Base-by-base conservation (phyloP, 2,113 vertebrate genomes). In the Butastur rufipennis region DNA sequence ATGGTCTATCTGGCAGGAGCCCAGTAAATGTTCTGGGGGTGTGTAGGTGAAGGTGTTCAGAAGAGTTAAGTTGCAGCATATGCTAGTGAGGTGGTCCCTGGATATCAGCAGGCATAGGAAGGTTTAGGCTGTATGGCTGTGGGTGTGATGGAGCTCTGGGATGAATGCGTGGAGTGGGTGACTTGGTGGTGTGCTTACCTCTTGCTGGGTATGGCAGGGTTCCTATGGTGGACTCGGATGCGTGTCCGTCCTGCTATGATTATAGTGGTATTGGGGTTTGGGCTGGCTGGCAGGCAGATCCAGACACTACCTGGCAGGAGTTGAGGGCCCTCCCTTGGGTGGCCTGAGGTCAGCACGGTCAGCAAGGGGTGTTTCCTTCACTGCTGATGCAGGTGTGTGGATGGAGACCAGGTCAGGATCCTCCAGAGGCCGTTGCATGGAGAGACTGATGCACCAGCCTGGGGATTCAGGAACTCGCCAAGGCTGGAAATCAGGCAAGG, bases 261-360 rank as follows among this genome's bases (percentile, higher is more conserved):
- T 25, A 1, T 6, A 14, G 16, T 18, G 42, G 7, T 18, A 0
- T 0, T 53, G 42, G 50, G 8, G 8, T 20, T 31, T n/a, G n/a
- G 40, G 20, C 34, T 2, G 3, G 22, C 55, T 6, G 10, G 11
- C 45, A 34, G 15, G 18, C 31, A 34, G 11, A 7, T 22, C 36
- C 26, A 6, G 12, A 16, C 14, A 10, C 25, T 21, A 25, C 29
- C 36, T 31, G 27, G 31, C 17, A 70, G 62, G 36, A 22, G 29
- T 11, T 1, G 5, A 23, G 34, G 14, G 14, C 40, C 84, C 43
- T 50, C 15, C 36, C 12, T 63, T 25, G 31, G 14, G 29, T 59
- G 31, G 20, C 17, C 45, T 34, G 78, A 20, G 36, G 16, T 70
- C 45, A 19, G 17, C 4, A 4, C 0, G 7, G 42, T 38, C 17